phyloP scores from a whole-genome alignment of 2,888 invertebrate genomes.

The Ephialtes manifestator region DNA sequence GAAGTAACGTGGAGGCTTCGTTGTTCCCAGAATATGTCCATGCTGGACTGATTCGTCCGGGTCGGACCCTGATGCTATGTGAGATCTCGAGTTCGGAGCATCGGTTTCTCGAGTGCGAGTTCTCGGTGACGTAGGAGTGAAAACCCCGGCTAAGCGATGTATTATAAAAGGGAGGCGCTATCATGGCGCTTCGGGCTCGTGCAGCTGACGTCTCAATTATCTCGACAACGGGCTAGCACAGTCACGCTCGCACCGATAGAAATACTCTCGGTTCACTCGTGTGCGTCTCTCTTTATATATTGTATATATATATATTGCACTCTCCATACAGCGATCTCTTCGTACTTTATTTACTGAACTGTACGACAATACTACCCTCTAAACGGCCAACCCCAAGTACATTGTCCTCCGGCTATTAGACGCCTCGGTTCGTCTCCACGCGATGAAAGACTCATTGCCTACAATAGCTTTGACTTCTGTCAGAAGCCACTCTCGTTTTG shows the following conservation, averaged over 20 bases:
- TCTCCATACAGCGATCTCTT: slow-evolving; percentile 38
- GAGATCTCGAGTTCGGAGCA: slow-evolving; percentile 22
- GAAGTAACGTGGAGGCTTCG: background rate
- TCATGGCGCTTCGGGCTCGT: slow-evolving; percentile 81
- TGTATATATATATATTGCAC: slow-evolving; percentile 45
- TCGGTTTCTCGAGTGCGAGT: slow-evolving; percentile 17
- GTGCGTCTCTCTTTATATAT: background rate
- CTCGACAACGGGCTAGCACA: slow-evolving; percentile 80
- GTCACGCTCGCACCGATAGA: slow-evolving; percentile 81
- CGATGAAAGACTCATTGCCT: slow-evolving; percentile 78
- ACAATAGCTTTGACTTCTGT: slow-evolving; percentile 80
- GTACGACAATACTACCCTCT: slow-evolving; percentile 44
- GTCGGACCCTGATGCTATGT: slow-evolving; percentile 6
- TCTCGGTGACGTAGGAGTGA: slow-evolving; percentile 32
- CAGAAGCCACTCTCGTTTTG: slow-evolving; percentile 62
- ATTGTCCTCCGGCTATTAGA: slow-evolving; percentile 83
- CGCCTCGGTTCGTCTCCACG: slow-evolving; percentile 70
- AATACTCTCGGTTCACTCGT: slow-evolving; percentile 57
- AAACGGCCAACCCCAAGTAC: slow-evolving; percentile 76
- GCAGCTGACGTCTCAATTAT: slow-evolving; percentile 86
- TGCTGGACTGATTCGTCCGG: background rate
- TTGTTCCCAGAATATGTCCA: background rate
- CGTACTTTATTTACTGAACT: slow-evolving; percentile 22
- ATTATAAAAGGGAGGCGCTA: slow-evolving; percentile 71
- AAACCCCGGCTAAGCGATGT: slow-evolving; percentile 62